These are phyloP conservation scores for Cebus imitator DNA, from an alignment of 2,113 vertebrate genomes.

Conservation along the genomic window DNA sequence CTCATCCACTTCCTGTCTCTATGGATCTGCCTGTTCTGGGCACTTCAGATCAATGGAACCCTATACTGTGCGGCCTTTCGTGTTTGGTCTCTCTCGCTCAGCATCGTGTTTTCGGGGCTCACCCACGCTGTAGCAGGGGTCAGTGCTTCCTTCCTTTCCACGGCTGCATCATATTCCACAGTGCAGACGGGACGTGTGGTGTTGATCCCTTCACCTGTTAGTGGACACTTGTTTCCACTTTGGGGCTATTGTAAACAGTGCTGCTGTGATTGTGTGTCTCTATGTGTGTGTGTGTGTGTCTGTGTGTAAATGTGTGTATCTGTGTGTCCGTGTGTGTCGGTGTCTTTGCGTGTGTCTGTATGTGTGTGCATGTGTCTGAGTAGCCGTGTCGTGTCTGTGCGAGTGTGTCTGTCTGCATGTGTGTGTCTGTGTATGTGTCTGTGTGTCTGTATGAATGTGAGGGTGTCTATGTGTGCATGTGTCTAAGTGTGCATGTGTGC, in stretches of 20 bases:
- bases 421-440: too few species aligned
- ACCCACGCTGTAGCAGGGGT: fast-evolving
- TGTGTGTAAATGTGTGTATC: too few species aligned
- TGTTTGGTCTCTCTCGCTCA: neutral
- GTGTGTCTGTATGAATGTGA: too few species aligned
- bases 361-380: too few species aligned
- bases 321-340: fast-evolving
- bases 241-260: neutral
- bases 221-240: neutral
- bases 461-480: fast-evolving
- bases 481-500: too few species aligned
- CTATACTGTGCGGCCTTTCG: fast-evolving
- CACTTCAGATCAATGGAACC: fast-evolving
- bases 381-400: too few species aligned
- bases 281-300: too few species aligned
- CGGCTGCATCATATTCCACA: neutral
- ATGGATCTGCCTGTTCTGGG: neutral
- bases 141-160: neutral
- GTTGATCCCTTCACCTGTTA: neutral
- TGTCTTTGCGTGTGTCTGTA: too few species aligned
- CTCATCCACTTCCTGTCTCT: neutral
- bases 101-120: fast-evolving
- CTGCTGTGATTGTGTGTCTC: neutral
- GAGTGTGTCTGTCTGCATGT: too few species aligned
- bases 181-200: too few species aligned